Conservation (phyloP, 2,888 invertebrate species). For the Dynastes tityus region DNA sequence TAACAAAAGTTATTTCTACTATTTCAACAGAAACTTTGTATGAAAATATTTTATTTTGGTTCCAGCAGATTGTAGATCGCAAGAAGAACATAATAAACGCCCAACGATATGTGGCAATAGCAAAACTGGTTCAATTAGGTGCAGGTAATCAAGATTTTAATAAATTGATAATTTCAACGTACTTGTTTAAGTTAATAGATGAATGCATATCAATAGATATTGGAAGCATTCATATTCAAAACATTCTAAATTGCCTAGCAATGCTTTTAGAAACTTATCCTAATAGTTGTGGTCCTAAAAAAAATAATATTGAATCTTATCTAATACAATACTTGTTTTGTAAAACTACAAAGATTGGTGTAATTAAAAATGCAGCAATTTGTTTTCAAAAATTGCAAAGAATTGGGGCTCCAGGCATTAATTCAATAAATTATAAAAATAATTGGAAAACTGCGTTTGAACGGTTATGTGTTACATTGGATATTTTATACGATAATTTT, state of each 20-base stretch:
- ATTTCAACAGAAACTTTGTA: slow-evolving; percentile 19
- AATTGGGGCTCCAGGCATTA: slow-evolving; percentile 52
- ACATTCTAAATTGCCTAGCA: slow-evolving; percentile 53
- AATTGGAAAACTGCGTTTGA: slow-evolving; percentile 55
- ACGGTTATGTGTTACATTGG: slow-evolving; percentile 19
- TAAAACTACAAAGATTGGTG: slow-evolving; percentile 16
- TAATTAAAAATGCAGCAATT: slow-evolving; percentile 50
- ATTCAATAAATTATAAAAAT: slow-evolving; percentile 53
- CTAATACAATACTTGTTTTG: slow-evolving; percentile 53
- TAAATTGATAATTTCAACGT: slow-evolving; percentile 50
- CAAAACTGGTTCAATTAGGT: slow-evolving; percentile 19
- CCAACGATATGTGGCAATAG: slow-evolving; percentile 8
- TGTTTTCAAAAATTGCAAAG: slow-evolving; percentile 56
- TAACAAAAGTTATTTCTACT: slow-evolving; percentile 8
- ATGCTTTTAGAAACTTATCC: slow-evolving; percentile 54
- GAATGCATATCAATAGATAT: slow-evolving; percentile 49
- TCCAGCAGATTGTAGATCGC: slow-evolving; percentile 13
- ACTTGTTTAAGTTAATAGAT: slow-evolving; percentile 54
- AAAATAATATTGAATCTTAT: slow-evolving; percentile 52
- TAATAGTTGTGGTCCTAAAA: slow-evolving; percentile 52
- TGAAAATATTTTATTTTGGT: slow-evolving; percentile 36
- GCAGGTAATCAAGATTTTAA: slow-evolving; percentile 53
- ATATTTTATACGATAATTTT: slow-evolving; percentile 26
- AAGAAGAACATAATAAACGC: not conserved
- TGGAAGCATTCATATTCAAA: slow-evolving; percentile 21